Percentiles rank a stretch among this genome's conserved stretches.
Evolutionary conservation across 2,113 vertebrate species (phyloP).

Genomic region (Cygnus buccinator): DNA sequence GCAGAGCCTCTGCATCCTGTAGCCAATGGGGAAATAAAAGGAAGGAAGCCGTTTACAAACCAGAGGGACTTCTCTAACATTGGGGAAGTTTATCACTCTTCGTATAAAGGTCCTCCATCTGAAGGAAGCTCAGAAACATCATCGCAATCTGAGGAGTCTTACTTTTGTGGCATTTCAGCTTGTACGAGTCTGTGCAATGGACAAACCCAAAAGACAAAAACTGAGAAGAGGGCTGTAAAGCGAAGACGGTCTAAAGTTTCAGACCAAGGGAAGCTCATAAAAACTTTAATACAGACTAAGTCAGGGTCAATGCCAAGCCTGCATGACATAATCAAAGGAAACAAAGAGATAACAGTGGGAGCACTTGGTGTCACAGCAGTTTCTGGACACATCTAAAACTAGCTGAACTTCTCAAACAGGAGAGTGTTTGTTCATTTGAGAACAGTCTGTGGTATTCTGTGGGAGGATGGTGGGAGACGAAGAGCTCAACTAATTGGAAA

Average conservation of each 20-base stretch:
- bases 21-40: constrained; percentile 83
- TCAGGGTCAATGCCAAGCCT: constrained; percentile 87
- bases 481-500: constrained; percentile 70
- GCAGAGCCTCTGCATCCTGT: constrained; percentile 71
- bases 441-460: constrained; percentile 77
- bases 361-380: constrained; percentile 89
- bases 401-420: constrained; percentile 66
- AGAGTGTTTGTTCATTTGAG: constrained; percentile 73
- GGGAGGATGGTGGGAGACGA: constrained; percentile 59
- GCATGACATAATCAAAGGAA: constrained; percentile 94
- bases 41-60: constrained; percentile 83
- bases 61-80: constrained; percentile 84
- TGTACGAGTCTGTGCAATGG: constrained; percentile 86
- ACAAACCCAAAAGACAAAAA: constrained; percentile 85
- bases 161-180: constrained; percentile 86
- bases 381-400: constrained; percentile 88
- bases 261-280: constrained; percentile 84
- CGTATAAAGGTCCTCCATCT: constrained; percentile 83
- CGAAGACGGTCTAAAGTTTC: constrained; percentile 88
- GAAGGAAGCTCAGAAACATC: constrained; percentile 92
- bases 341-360: constrained; percentile 90
- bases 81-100: constrained; percentile 81
- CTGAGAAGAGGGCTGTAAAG: constrained; percentile 91
- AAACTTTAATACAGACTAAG: constrained; percentile 87
- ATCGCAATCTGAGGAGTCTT: constrained; percentile 92